Percentiles rank a stretch among this genome's conserved stretches.
Evolutionary conservation across 2,888 invertebrate genomes (phyloP).

Genomic region (Tricholauxania praeusta): DNA sequence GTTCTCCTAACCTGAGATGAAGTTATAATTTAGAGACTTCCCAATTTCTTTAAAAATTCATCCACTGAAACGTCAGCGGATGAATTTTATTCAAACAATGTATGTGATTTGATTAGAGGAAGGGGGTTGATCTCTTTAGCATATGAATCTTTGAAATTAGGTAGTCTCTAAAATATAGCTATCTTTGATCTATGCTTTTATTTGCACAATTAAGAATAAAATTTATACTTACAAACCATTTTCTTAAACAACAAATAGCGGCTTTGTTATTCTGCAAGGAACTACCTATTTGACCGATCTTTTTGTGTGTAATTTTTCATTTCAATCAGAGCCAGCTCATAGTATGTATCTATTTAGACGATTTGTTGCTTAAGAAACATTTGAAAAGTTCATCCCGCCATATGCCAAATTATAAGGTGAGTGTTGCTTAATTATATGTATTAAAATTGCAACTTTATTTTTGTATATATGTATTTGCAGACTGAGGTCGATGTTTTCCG

Average conservation of each 20-base stretch:
- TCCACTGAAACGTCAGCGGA: too few species aligned
- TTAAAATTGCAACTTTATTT: background rate
- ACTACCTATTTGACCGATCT: conserved; percentile 96
- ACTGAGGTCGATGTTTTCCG: conserved; percentile 97
- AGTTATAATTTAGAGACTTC: too few species aligned
- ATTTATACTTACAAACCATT: background rate
- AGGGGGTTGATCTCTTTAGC: too few species aligned
- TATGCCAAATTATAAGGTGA: conserved; percentile 89
- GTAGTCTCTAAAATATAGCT: too few species aligned
- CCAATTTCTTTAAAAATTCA: too few species aligned
- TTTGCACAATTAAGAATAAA: background rate
- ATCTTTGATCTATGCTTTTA: background rate
- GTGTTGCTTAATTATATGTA: background rate
- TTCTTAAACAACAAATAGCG: conserved; percentile 79
- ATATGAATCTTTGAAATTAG: too few species aligned
- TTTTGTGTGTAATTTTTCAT: conserved; percentile 93
- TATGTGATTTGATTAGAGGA: too few species aligned
- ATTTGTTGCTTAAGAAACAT: conserved; percentile 91
- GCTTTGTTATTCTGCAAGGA: conserved; percentile 92
- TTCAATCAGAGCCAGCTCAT: conserved; percentile 81
- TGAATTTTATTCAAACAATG: too few species aligned
- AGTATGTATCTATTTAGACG: conserved; percentile 94
- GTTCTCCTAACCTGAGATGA: too few species aligned
- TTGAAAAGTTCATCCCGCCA: conserved; percentile 88
- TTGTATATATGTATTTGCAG: conserved; percentile 67